Conservation (phyloP, 2,797 vertebrate genomes). For the Kryptolebias ocellatus region DNA sequence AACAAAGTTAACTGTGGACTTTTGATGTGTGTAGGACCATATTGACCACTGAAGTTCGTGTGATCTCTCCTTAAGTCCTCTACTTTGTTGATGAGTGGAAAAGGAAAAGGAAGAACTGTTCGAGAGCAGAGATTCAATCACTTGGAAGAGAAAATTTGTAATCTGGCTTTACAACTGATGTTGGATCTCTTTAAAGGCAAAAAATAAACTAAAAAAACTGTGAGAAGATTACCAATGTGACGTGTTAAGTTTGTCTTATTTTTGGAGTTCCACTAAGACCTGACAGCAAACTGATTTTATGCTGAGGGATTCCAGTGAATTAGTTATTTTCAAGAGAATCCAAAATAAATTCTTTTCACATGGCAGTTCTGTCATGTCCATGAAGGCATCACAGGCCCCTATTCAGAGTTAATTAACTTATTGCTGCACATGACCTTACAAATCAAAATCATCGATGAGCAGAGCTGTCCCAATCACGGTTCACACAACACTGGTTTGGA, state of each 20-base stretch:
- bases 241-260: conserved; percentile 25
- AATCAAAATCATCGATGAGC: conserved; percentile 63
- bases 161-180: conserved; percentile 18
- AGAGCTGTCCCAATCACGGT: conserved; percentile 58
- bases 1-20: no score
- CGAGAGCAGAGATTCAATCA: conserved; percentile 16
- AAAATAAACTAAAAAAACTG: conserved; percentile 2
- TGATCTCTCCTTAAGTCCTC: conserved; percentile 56
- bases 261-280: conserved; percentile 18
- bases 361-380: conserved; percentile 21
- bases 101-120: conserved; percentile 4
- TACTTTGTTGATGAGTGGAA: conserved; percentile 30
- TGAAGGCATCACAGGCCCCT: conserved; percentile 18
- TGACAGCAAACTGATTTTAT: conserved; percentile 33
- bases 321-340: conserved; percentile 48
- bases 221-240: conserved; percentile 22
- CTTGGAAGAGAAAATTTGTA: conserved; percentile 20
- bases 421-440: conserved; percentile 52
- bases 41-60: conserved; percentile 55
- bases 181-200: conserved; percentile 12
- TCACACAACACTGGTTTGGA: conserved; percentile 46
- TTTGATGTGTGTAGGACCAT: conserved; percentile 14
- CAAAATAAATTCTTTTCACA: conserved; percentile 33
- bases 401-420: conserved; percentile 49
- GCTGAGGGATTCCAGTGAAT: conserved; percentile 44